Base-by-base conservation (phyloP, 2,113 vertebrate species). In the Microcebus griseorufus region DNA sequence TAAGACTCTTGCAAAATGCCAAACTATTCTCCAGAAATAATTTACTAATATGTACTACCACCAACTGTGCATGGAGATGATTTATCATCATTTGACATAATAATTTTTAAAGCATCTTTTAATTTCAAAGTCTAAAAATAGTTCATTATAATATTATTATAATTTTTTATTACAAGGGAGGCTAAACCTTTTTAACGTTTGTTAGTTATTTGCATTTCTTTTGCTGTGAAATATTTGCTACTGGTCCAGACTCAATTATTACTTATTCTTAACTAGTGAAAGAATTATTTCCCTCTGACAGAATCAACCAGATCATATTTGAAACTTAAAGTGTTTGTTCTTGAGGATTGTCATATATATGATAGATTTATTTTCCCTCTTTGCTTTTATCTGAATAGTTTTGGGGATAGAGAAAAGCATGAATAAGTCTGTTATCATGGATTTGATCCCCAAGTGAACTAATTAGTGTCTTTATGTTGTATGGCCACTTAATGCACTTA, bases 371-470 rank as follows among this genome's bases (percentile, higher is more conserved):
- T 97, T 97, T 97, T 70, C 85, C 96, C 78, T 80, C 22, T 93
- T 96, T 95, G 80, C 97, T 97, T 98, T 98, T 97, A 98, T 98
- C 97, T 97, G 95, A 93, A 84, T 67, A 95, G 97, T 97, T 97
- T 96, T 32, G 96, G 96, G 96, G 95, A 98, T 97, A 97, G 92
- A 88, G 90, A 88, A 96, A 97, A 95, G 96, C 97, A 97, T 97
- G 97, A 97, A 96, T 95, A 97, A 97, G 65, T 97, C 97, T 97
- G 96, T 97, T 98, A 98, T 97, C 93, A 96, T 92, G 96, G 83
- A 95, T 96, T 97, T 95, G 97, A 98, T 98, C 97, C 97, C 97
- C 97, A 97, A 98, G 97, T 98, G 97, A 95, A 94, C 97, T 98
- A 98, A 98, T 98, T 98, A 98, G 97, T 97, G 97, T 97, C 97